A percentile compares a stretch with the other conserved stretches of the same genome.
Evolutionary conservation across 2,888 invertebrate species (phyloP).

Genomic region (Agrilus cyanescens): DNA sequence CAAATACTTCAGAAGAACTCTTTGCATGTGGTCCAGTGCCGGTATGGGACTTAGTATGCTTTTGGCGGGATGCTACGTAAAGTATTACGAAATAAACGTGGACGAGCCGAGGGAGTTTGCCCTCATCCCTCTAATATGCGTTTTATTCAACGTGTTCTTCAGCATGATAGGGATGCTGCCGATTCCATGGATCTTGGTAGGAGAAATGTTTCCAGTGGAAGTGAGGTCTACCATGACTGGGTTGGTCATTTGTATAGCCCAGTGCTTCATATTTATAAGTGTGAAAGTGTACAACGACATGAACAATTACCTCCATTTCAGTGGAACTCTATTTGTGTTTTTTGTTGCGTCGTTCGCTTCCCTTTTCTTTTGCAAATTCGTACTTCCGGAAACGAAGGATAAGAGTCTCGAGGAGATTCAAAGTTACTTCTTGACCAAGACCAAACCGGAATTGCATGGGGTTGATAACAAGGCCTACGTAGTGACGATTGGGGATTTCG

Average conservation of each 20-base stretch:
- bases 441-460: conserved; percentile 33
- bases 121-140: conserved; percentile 44
- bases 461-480: conserved; percentile 24
- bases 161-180: conserved; percentile 66
- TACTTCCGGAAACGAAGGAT: conserved; percentile 60
- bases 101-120: conserved; percentile 22
- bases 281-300: conserved; percentile 60
- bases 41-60: conserved; percentile 54
- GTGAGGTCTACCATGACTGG: conserved; percentile 60
- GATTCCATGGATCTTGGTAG: conserved; percentile 64
- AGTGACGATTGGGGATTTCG: conserved; percentile 7
- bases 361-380: conserved; percentile 45
- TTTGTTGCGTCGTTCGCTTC: conserved; percentile 47
- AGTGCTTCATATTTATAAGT: conserved; percentile 55
- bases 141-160: conserved; percentile 56
- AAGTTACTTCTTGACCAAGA: conserved; percentile 42
- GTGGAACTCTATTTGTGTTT: conserved; percentile 53
- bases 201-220: conserved; percentile 56
- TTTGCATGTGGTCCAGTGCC: conserved; percentile 52
- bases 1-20: conserved; percentile 47
- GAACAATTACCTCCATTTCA: conserved; percentile 43
- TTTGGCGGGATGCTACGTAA: conserved; percentile 26
- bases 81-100: conserved; percentile 28
- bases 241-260: conserved; percentile 56
- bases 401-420: conserved; percentile 57